Evolutionary conservation across 2,797 vertebrate species (phyloP), one percentile per base, ranked within the genome.

Genomic region (Mus spretus): DNA sequence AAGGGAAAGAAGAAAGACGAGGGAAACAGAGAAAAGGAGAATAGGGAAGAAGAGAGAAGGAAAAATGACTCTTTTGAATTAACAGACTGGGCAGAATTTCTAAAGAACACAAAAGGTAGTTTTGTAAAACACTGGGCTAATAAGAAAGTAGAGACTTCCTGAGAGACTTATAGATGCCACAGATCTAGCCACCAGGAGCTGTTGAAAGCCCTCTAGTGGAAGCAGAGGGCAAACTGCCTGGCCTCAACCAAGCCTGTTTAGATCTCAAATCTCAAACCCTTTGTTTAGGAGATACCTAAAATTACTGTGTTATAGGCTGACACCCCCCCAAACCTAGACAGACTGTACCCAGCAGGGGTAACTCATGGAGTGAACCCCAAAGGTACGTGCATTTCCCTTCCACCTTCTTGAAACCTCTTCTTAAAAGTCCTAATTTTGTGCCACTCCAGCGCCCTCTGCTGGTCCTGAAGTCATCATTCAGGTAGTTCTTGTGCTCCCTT

Each of bases 391-490:
- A 70, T 55, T 59, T 85, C 72, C 22, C n/a, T 63, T 70, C 13
- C 65, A 79, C 8, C 67, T 65, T 87, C 88, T 53, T 40, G 65
- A 40, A 89, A 22, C 1, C 0, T 63, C 8, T 47, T 57, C 2
- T 34, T 44, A 55, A 61, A 61, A 55, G 28, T 19, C 12, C 22
- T 15, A 94, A 74, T 59, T 96, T 67, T 67, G 94, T 97, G 97
- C 98, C 97, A 20, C 98, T 31, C 95, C 90, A 91, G 98, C 98
- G 93, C 98, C 98, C 98, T 97, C 98, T 98, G 97, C 98, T 96
- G 97, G 98, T 82, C 2, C 74, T 8, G 12, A 26, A 6, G 47
- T 72, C 67, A 0, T 40, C 22, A 0, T 40, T 63, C 47, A 47
- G 78, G 53, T 17, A 74, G 15, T 90, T 72, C n/a, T 85, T 19